Base-by-base conservation (phyloP, 2,888 invertebrate species). In the Scelioninae gen. 2 region DNA sequence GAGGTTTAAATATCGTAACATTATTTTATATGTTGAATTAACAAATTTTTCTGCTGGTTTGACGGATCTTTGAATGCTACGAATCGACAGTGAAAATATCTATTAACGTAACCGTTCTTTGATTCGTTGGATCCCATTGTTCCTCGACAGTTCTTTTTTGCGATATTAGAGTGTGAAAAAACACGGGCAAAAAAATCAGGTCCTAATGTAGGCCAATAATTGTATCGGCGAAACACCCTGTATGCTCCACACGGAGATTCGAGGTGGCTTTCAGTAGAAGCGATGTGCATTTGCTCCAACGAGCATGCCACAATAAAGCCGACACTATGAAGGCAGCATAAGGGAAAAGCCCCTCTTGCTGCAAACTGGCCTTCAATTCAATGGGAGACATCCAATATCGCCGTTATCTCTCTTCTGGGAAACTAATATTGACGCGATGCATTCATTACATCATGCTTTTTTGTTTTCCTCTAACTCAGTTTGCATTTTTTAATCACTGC, bases 231-330 rank as follows among this genome's bases (percentile, higher is more conserved):
- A 71, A 71, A 74, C 72, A 75, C 75, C 75, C 75, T 65, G 33
- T 75, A 70, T 53, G 57, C 43, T 45, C 57, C 18, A 35, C 50
- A 37, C 43, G 46, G 61, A 70, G 63, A 46, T 58, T 67, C 46
- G 45, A 71, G 64, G 73, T 71, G 58, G 72, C 71, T 73, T 63
- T 73, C 73, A 76, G 71, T 74, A 65, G 74, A 72, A 68, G 77
- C 82, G 80, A 85, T 85, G 84, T 85, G 84, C 84, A 85, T 84
- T 85, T 84, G 83, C 84, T 83, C 77, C 79, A 79, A 76, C 80
- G 84, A 84, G 79, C 84, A 83, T 81, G 81, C 83, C 84, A 85
- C 84, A 85, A 84, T 84, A 81, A 82, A 79, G 78, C 79, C 77
- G 79, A 73, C 80, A 81, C 82, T 81, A 78, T 77, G 80, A 81